A percentile compares a stretch with the other conserved stretches of the same genome.
phyloP scores from a whole-genome alignment of 2,113 vertebrate species.

The Cairina moschata region DNA sequence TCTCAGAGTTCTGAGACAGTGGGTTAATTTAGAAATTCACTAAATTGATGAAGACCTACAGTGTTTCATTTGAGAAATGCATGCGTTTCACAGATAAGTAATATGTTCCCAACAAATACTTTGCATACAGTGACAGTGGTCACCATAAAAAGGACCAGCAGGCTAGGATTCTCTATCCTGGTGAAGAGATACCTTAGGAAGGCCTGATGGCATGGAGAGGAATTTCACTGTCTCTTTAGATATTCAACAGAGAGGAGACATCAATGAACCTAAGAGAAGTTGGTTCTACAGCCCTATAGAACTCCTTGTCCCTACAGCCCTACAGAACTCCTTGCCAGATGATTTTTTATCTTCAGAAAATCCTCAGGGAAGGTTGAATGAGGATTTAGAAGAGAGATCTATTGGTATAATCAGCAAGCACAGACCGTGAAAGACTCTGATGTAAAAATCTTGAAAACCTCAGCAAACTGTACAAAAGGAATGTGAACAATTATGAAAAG shows the following conservation, averaged over 20 bases:
- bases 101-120: background rate
- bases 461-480: background rate
- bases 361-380: background rate
- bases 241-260: background rate
- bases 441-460: background rate
- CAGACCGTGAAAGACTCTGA: background rate
- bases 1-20: background rate
- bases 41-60: background rate
- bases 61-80: background rate
- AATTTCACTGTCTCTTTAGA: background rate
- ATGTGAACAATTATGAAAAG: background rate
- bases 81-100: background rate
- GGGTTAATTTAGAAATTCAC: background rate
- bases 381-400: background rate
- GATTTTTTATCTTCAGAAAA: constrained; percentile 1
- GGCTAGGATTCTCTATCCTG: background rate
- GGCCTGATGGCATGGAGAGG: background rate
- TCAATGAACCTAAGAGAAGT: background rate
- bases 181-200: background rate
- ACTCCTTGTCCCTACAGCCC: background rate
- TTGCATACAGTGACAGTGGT: background rate
- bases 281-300: background rate
- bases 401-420: background rate
- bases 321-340: background rate
- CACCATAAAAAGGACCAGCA: background rate